A percentile compares a stretch with the other conserved stretches of the same genome.
Evolutionary conservation across 2,888 invertebrate species (phyloP).

Genomic region (Brachynemurus nebulosus): DNA sequence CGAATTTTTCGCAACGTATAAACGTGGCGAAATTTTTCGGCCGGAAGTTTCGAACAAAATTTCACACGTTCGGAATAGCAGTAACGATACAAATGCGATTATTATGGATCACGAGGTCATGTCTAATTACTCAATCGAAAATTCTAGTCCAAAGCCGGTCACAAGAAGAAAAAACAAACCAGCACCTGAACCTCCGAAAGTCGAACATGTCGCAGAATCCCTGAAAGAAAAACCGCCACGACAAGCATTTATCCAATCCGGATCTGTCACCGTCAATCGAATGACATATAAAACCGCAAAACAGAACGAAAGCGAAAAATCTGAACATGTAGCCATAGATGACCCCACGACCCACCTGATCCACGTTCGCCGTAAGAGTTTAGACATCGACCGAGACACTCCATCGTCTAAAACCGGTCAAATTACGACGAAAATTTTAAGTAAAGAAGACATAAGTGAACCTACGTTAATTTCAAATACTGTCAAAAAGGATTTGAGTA

Average conservation of each 20-base stretch:
- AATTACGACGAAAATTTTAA: not conserved
- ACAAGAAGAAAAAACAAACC: slow-evolving; percentile 60
- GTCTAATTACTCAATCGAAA: slow-evolving; percentile 51
- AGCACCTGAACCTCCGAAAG: slow-evolving; percentile 50
- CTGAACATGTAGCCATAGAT: slow-evolving; percentile 6
- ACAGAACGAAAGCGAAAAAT: slow-evolving; percentile 8
- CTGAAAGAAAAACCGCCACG: slow-evolving; percentile 44
- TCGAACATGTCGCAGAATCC: slow-evolving; percentile 15
- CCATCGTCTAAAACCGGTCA: slow-evolving; percentile 21
- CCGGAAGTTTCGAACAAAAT: slow-evolving; percentile 12
- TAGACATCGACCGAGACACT: slow-evolving; percentile 40
- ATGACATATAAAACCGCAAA: slow-evolving; percentile 34
- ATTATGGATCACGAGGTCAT: slow-evolving; percentile 36
- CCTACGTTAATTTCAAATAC: slow-evolving; percentile 5
- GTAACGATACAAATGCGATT: slow-evolving; percentile 43
- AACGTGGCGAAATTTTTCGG: slow-evolving; percentile 38
- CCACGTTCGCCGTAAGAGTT: slow-evolving; percentile 35
- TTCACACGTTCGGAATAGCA: slow-evolving; percentile 40
- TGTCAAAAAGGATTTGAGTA: slow-evolving; percentile 2
- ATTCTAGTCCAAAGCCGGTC: slow-evolving; percentile 47
- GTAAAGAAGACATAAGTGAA: slow-evolving; percentile 8
- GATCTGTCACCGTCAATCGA: slow-evolving; percentile 45
- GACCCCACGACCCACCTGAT: slow-evolving; percentile 9
- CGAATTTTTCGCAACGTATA: slow-evolving; percentile 52
- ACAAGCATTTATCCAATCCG: slow-evolving; percentile 37